phyloP scores from a whole-genome alignment of 2,797 vertebrate species.

The Myotis planiceps region DNA sequence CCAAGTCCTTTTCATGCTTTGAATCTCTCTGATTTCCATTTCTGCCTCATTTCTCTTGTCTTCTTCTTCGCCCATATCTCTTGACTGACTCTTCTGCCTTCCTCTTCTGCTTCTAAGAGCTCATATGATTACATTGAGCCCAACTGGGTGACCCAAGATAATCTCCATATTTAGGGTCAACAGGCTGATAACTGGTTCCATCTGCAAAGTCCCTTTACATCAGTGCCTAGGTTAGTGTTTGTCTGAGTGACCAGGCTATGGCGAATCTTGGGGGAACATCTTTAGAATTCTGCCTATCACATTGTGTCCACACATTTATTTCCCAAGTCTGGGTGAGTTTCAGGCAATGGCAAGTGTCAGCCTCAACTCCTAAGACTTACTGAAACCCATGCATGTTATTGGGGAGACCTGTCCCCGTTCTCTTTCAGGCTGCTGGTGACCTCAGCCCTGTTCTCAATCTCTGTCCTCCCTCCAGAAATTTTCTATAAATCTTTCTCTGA shows the following conservation, averaged over 20 bases:
- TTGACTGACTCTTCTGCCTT: not conserved
- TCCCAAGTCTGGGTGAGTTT: not conserved
- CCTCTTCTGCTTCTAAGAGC: not conserved
- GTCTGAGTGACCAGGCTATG: not conserved
- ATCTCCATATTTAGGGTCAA: slow-evolving; percentile 11
- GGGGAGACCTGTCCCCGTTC: not conserved
- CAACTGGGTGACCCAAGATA: not conserved
- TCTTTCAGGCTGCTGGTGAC: not conserved
- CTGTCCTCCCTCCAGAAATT: not conserved
- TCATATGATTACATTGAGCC: not conserved
- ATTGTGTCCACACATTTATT: not conserved
- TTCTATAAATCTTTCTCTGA: not conserved
- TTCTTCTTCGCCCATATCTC: not conserved
- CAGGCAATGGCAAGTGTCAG: not conserved
- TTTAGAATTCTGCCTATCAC: not conserved
- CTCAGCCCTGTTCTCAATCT: not conserved
- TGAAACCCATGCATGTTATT: not conserved
- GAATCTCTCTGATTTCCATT: not conserved
- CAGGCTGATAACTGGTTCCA: not conserved
- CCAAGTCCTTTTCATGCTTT: not conserved
- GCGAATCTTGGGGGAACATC: not conserved
- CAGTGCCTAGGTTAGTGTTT: not conserved
- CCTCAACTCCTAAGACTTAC: not conserved
- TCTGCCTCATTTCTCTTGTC: slow-evolving; percentile 10
- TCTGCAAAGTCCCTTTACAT: not conserved